Percentiles rank a stretch among this genome's conserved stretches.
phyloP scores from a whole-genome alignment of 37 sponge, comb jelly and placozoan species.

The Haliclona indistincta region DNA sequence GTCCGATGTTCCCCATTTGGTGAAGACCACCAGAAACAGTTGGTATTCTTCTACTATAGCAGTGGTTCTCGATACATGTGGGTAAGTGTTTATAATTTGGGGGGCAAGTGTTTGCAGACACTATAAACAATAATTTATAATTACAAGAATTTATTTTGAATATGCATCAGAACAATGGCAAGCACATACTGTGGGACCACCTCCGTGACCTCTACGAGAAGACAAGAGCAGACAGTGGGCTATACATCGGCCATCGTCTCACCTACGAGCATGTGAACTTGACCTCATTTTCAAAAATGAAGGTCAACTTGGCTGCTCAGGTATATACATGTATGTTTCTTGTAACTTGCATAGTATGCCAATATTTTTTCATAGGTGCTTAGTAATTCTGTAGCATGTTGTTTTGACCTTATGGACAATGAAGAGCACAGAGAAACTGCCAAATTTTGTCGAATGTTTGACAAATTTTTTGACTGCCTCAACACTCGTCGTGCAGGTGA shows the following conservation, averaged over 20 bases:
- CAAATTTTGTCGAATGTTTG: slow-evolving; percentile 32
- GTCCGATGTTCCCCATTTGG: slow-evolving; percentile 15
- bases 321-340: slow-evolving; percentile 1
- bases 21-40: slow-evolving; percentile 17
- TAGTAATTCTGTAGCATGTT: slow-evolving; percentile 36
- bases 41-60: slow-evolving; percentile 28
- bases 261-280: slow-evolving; percentile 32
- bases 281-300: slow-evolving; percentile 29
- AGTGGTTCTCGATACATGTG: slow-evolving; percentile 9
- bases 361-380: slow-evolving; percentile 22
- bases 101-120: not conserved
- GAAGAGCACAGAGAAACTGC: slow-evolving; percentile 9
- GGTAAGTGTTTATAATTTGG: not conserved
- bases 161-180: slow-evolving; percentile 1
- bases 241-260: slow-evolving; percentile 17
- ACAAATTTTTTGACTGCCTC: slow-evolving; percentile 45
- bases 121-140: no score
- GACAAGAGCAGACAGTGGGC: not conserved
- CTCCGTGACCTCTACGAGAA: not conserved
- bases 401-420: slow-evolving; percentile 6
- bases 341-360: not conserved
- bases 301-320: slow-evolving; percentile 47
- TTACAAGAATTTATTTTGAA: no score
- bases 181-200: not conserved
- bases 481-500: slow-evolving; percentile 14